A percentile compares a stretch with the other conserved stretches of the same genome.
Evolutionary conservation across 1,140 invertebrate genomes (phyloP).

Genomic region (Plectus sambesii): DNA sequence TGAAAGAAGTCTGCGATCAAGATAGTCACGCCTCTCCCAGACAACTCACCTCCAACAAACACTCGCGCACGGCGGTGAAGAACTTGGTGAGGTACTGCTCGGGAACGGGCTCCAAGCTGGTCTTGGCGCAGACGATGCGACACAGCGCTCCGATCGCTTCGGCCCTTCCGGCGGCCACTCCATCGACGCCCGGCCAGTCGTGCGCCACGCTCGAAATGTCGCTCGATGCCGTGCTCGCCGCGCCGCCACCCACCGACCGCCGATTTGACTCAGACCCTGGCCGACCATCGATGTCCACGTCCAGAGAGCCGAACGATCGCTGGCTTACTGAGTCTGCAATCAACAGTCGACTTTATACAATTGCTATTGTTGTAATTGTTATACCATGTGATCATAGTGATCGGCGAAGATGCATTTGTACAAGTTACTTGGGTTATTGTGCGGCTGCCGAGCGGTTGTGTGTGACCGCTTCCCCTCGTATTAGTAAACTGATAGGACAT

Average conservation of each 20-base stretch:
- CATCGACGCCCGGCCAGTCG: slow-evolving; percentile 22
- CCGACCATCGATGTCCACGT: slow-evolving; percentile 16
- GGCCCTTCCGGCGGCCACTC: slow-evolving; percentile 61
- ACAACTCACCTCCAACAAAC: slow-evolving; percentile 61
- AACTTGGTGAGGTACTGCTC: slow-evolving; percentile 86
- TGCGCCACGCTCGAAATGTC: not conserved
- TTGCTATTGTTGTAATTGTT: no score
- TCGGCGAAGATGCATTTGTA: slow-evolving; percentile 9
- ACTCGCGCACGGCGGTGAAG: slow-evolving; percentile 78
- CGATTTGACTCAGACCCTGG: slow-evolving; percentile 13
- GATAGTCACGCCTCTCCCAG: slow-evolving; percentile 9
- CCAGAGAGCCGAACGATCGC: slow-evolving; percentile 20
- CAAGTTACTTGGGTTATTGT: no score
- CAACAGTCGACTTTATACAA: slow-evolving; percentile 4
- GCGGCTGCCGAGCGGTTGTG: no score
- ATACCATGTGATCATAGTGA: no score
- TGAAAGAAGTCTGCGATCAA: no score
- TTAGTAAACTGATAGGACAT: no score
- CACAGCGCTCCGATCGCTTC: slow-evolving; percentile 88
- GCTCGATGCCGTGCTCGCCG: slow-evolving; percentile 7
- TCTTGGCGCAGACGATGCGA: slow-evolving; percentile 87
- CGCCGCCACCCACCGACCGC: slow-evolving; percentile 5
- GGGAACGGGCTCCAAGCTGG: slow-evolving; percentile 83
- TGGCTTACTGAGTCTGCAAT: slow-evolving; percentile 26
- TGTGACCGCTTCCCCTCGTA: no score